Base-by-base conservation (phyloP, 2,888 invertebrate genomes). In the Zootermopsis nevadensis region DNA sequence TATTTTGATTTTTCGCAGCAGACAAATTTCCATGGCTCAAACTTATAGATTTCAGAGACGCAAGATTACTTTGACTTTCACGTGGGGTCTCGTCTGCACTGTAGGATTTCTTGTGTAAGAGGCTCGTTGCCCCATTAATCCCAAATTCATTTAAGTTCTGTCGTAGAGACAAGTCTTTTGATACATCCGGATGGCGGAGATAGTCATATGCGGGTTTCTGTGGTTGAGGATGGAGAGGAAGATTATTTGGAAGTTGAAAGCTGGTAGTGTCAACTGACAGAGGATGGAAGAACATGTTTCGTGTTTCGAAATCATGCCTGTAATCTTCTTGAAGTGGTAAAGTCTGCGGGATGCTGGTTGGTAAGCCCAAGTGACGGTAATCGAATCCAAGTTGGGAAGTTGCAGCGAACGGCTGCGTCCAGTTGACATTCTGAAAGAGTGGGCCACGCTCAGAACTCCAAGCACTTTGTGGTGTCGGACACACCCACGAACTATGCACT, bases 401-500 rank as follows among this genome's bases (percentile, higher is more conserved):
- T 24, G 42, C 4, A 22, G 35, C 7, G 15, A 22, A 74, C 24
- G 31, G 38, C 38, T 38, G 74, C 24, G 74, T 74, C 74, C 74
- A 74, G 38, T 19, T 74, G 19, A 69, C 22, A 33, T 33, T 69
- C n/a, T 38, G 42, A 22, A 74, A 74, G 24, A 38, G 35, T 12
- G 74, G n/a, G n/a, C 31, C 74, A 38, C n/a, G 38, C 15, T 38
- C n/a, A 24, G 74, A 3, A 22, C 6, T 10, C 74, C 74, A 74
- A 22, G 69, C 15, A 69, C 8, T 3, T 8, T 42, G 74, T 22
- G 74, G 74, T 8, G 24, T 33, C 0, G 74, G 38, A n/a, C 38
- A 74, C 33, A 74, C 74, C 74, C 74, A 82, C 10, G 77, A 53
- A 67, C 38, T 38, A 55, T 67, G 76, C 19, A 82, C 77, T 30